These are phyloP conservation scores for Lepidurus packardi DNA, from an alignment of 1,140 invertebrate genomes.

Conservation along the genomic window DNA sequence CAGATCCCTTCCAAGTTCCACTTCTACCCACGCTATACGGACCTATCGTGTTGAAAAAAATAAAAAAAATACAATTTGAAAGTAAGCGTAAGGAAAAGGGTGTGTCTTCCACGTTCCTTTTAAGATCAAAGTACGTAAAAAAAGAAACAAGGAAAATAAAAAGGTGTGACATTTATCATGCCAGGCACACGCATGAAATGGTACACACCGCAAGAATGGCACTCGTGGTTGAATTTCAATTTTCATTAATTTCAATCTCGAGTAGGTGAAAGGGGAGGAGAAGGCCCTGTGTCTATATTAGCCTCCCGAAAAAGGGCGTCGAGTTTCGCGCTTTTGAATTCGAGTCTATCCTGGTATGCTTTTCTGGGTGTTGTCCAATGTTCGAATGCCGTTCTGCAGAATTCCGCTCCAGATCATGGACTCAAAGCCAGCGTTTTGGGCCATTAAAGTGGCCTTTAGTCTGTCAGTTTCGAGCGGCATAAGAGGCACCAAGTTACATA, in stretches of 20 bases:
- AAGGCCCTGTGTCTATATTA: not conserved
- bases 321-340: not conserved
- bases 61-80: not conserved
- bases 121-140: not conserved
- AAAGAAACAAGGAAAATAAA: not conserved
- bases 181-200: not conserved
- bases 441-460: too few relatives aligned
- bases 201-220: not conserved
- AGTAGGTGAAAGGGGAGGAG: not conserved
- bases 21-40: not conserved
- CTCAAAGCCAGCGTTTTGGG: too few relatives aligned
- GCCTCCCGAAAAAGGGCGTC: not conserved
- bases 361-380: slow-evolving; percentile 1
- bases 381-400: not conserved
- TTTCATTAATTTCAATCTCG: not conserved
- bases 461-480: too few relatives aligned
- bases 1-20: not conserved
- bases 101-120: not conserved
- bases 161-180: slow-evolving; percentile 14
- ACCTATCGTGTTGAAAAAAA: not conserved
- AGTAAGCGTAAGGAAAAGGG: not conserved
- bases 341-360: not conserved
- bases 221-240: not conserved
- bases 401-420: too few relatives aligned
- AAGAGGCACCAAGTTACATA: too few relatives aligned